phyloP scores from a whole-genome alignment of 1,140 invertebrate genomes.

The Danaus plexippus region DNA sequence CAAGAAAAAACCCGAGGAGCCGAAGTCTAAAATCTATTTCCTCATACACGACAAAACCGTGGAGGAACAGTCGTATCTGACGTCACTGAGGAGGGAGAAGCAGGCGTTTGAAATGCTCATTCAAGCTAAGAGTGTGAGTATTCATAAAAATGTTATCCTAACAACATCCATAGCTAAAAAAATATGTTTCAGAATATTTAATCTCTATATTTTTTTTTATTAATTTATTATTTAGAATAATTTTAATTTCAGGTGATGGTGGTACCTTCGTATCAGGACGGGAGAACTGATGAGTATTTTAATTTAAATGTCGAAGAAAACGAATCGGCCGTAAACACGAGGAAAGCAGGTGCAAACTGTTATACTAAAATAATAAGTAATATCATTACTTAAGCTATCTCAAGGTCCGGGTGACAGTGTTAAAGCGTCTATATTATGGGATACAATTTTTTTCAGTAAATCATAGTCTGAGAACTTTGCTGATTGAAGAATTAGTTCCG shows the following conservation, averaged over 20 bases:
- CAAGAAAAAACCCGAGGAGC: slow-evolving; percentile 75
- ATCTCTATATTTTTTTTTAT: slow-evolving; percentile 21
- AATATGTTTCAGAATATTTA: slow-evolving; percentile 7
- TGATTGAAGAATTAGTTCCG: too few relatives aligned
- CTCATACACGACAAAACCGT: slow-evolving; percentile 91
- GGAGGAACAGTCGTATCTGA: slow-evolving; percentile 96
- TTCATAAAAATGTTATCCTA: background rate
- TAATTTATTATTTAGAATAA: too few relatives aligned
- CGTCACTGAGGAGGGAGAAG: slow-evolving; percentile 91
- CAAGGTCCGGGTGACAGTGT: too few relatives aligned
- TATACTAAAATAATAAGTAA: too few relatives aligned
- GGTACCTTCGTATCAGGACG: slow-evolving; percentile 91
- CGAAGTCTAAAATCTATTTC: slow-evolving; percentile 86
- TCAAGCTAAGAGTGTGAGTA: slow-evolving; percentile 88
- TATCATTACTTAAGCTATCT: too few relatives aligned
- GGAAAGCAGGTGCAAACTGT: slow-evolving; percentile 75
- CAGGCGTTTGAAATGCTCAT: slow-evolving; percentile 95
- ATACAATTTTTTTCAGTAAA: too few relatives aligned
- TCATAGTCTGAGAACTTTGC: too few relatives aligned
- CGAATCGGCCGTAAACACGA: slow-evolving; percentile 61
- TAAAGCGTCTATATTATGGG: too few relatives aligned
- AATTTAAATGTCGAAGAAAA: slow-evolving; percentile 70
- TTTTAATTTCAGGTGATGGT: slow-evolving; percentile 84
- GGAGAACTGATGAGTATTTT: slow-evolving; percentile 82
- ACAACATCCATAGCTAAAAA: background rate